Conservation (phyloP, 2,113 vertebrate species). For the Mastomys natalensis region DNA sequence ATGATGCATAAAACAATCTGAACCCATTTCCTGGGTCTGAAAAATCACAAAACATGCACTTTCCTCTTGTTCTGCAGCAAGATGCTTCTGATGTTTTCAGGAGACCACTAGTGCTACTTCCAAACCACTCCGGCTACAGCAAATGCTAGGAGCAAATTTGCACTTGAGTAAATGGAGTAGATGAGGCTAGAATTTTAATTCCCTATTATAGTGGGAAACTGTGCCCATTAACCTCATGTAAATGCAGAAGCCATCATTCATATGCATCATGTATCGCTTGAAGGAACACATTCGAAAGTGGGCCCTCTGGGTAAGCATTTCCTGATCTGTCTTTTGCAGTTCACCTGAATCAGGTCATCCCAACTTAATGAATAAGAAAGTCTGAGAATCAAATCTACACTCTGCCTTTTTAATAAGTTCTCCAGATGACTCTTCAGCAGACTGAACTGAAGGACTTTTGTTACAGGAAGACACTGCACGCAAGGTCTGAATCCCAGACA, state of each 20-base stretch:
- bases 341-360: not conserved
- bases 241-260: constrained; percentile 44
- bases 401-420: not conserved
- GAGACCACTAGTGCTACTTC: constrained; percentile 32
- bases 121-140: constrained; percentile 8
- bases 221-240: not conserved
- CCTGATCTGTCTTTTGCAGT: constrained; percentile 12
- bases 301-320: not conserved
- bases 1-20: not conserved
- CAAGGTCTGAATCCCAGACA: not conserved
- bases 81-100: not conserved
- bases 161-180: not conserved
- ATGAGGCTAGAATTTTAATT: constrained; percentile 38
- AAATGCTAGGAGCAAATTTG: constrained; percentile 13
- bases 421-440: not conserved
- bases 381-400: constrained; percentile 22
- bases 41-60: constrained; percentile 12
- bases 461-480: constrained; percentile 13
- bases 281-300: not conserved
- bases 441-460: not conserved
- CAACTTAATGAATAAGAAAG: constrained; percentile 37
- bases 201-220: constrained; percentile 8
- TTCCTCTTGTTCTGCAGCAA: not conserved
- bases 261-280: not conserved
- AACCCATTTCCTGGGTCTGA: not conserved